Evolutionary conservation across 2,888 invertebrate species (phyloP).

Genomic region (Agrotis clavis): DNA sequence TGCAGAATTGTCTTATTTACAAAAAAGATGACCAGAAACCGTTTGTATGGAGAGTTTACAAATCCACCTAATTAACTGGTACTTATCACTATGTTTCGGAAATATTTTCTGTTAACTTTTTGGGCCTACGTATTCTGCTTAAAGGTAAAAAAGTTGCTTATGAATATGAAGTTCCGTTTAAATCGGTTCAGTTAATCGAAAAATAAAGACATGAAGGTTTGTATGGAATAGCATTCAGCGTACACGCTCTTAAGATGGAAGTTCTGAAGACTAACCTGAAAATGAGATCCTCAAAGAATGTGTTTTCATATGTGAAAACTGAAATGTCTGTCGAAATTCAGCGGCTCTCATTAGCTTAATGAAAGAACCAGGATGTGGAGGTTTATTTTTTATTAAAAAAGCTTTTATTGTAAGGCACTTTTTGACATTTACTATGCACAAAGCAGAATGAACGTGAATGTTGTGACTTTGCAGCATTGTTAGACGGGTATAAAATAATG

Average conservation of each 20-base stretch:
- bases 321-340: conserved; percentile 26
- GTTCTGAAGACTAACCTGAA: conserved; percentile 6
- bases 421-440: conserved; percentile 1
- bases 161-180: too few relatives aligned
- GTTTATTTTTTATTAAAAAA: neutral
- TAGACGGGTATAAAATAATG: neutral
- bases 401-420: neutral
- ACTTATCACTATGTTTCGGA: too few relatives aligned
- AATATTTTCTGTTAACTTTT: too few relatives aligned
- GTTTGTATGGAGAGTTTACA: too few relatives aligned
- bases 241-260: neutral
- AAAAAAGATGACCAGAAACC: too few relatives aligned
- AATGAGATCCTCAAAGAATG: conserved; percentile 18
- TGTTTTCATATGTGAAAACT: conserved; percentile 9
- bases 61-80: too few relatives aligned
- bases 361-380: conserved; percentile 5
- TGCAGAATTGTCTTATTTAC: too few relatives aligned
- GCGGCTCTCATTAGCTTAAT: conserved; percentile 40
- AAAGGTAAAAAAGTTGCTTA: too few relatives aligned
- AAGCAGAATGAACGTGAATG: neutral
- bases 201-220: too few relatives aligned
- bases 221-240: too few relatives aligned
- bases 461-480: neutral
- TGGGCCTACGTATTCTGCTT: too few relatives aligned
- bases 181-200: too few relatives aligned